phyloP scores from a whole-genome alignment of 2,888 invertebrate genomes.

The Slavum lentiscoides region DNA sequence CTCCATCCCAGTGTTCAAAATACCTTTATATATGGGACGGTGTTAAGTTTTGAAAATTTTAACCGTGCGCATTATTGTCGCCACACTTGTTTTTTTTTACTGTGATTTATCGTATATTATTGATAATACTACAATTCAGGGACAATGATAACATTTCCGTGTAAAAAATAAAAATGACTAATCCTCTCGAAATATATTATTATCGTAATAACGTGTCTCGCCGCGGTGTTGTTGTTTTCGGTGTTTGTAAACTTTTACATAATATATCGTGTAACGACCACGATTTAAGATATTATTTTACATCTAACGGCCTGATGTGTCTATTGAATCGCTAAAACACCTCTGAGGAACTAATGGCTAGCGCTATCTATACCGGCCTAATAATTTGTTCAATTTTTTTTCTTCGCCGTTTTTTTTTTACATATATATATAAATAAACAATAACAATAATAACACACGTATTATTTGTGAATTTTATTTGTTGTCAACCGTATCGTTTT shows the following conservation, averaged over 20 bases:
- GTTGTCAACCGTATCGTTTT: too few species aligned
- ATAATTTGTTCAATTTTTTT: too few species aligned
- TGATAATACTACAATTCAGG: conserved; percentile 13
- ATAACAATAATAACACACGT: too few species aligned
- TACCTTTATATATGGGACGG: conserved; percentile 11
- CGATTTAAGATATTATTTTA: too few species aligned
- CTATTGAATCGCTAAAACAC: too few species aligned
- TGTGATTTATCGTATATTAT: conserved; percentile 27
- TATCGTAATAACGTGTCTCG: conserved; percentile 21
- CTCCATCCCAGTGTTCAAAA: too few species aligned
- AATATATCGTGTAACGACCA: conserved; percentile 9
- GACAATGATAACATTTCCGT: conserved; percentile 27
- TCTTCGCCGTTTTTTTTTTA: too few species aligned
- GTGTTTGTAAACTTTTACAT: conserved; percentile 45
- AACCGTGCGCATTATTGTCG: conserved; percentile 22
- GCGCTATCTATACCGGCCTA: too few species aligned
- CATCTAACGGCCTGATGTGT: too few species aligned
- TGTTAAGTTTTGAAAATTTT: conserved; percentile 48
- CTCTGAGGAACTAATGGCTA: too few species aligned
- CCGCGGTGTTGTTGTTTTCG: conserved; percentile 36
- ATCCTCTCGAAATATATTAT: conserved; percentile 13
- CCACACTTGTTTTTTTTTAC: conserved; percentile 36
- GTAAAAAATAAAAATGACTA: background rate
- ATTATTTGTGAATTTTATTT: conserved; percentile 3
- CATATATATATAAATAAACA: too few species aligned